phyloP scores from a whole-genome alignment of 2,797 vertebrate genomes.

The Sebastes matsubarae region DNA sequence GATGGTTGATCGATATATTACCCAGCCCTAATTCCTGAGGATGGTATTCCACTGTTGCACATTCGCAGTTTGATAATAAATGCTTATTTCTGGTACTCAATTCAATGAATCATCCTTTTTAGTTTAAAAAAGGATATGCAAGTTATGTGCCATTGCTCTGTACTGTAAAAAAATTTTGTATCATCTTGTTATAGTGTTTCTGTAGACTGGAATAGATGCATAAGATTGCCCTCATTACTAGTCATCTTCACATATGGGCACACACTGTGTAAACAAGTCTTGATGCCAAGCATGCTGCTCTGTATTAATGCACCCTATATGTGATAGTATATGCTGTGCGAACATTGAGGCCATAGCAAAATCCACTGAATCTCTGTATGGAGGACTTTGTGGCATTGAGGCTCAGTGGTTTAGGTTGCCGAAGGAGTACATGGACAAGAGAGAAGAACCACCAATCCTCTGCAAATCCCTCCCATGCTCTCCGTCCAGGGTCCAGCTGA shows the following conservation, averaged over 20 bases:
- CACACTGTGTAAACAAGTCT: background rate
- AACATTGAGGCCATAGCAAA: background rate
- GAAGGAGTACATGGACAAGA: background rate
- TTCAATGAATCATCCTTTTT: background rate
- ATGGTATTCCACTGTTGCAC: background rate
- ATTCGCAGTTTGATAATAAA: background rate
- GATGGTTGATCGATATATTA: no score
- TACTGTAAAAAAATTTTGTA: background rate
- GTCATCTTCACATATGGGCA: background rate
- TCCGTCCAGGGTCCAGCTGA: constrained; percentile 65
- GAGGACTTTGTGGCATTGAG: background rate
- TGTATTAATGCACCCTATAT: background rate
- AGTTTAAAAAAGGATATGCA: background rate
- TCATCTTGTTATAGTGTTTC: constrained; percentile 3
- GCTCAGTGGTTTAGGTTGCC: background rate
- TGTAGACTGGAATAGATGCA: background rate
- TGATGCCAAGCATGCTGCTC: background rate
- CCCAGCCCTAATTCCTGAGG: background rate
- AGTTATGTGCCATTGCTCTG: background rate
- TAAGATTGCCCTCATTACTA: constrained; percentile 1
- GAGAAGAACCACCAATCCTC: background rate
- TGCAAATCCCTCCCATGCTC: constrained; percentile 19
- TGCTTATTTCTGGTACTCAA: background rate
- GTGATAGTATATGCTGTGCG: background rate
- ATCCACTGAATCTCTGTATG: background rate